phyloP scores from a whole-genome alignment of 1,140 invertebrate species.

The Leptoteleia sp. region DNA sequence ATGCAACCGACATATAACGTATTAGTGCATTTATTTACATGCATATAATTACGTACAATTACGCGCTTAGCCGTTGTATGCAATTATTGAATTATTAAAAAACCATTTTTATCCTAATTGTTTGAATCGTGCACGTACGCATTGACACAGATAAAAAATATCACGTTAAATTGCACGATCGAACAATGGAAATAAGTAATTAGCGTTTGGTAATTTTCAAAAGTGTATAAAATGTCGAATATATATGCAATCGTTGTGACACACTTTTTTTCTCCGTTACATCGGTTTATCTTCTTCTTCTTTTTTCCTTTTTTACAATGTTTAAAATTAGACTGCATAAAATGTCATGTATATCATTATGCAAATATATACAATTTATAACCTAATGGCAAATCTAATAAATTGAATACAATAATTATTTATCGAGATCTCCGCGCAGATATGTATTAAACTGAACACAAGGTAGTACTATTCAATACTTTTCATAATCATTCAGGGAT shows the following conservation, averaged over 20 bases:
- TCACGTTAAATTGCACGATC: slow-evolving; percentile 42
- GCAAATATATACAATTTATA: too few relatives aligned
- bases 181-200: slow-evolving; percentile 48
- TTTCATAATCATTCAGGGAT: too few relatives aligned
- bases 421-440: too few relatives aligned
- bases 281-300: too few relatives aligned
- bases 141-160: slow-evolving; percentile 59
- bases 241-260: slow-evolving; percentile 44
- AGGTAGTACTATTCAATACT: too few relatives aligned
- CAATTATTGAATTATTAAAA: slow-evolving; percentile 51
- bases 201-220: slow-evolving; percentile 38
- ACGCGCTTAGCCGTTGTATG: slow-evolving; percentile 22
- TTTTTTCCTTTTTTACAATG: too few relatives aligned
- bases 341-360: too few relatives aligned
- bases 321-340: too few relatives aligned
- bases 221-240: slow-evolving; percentile 52
- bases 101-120: slow-evolving; percentile 52
- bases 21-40: slow-evolving; percentile 40
- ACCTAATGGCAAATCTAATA: too few relatives aligned
- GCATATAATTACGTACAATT: slow-evolving; percentile 55
- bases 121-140: slow-evolving; percentile 51
- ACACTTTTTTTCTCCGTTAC: too few relatives aligned
- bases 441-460: too few relatives aligned
- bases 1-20: slow-evolving; percentile 27
- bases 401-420: too few relatives aligned